Evolutionary conservation across 2,888 invertebrate genomes (phyloP), one percentile per base, ranked within the genome.

Genomic region (Leptinotarsa peninsularis): DNA sequence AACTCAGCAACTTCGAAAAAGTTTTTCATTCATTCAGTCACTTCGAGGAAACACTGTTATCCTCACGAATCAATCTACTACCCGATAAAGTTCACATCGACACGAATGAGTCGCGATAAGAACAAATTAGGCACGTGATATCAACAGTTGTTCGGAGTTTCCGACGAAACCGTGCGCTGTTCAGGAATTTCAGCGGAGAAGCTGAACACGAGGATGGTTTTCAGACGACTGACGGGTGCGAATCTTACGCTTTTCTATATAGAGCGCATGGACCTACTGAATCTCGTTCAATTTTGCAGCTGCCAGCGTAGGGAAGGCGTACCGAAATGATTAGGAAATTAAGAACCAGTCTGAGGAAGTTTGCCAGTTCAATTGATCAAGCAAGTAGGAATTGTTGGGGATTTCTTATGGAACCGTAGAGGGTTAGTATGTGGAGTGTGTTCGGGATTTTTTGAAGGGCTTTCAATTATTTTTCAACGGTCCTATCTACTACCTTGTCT

Each of bases 91-190:
- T 58, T 5, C 23, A 58, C 15, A 23, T 58, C 23, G 23, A 10
- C 58, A 23, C 58, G 23, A 13, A 10, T 13, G 15, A 4, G 14
- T 27, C 4, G 18, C 58, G 21, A 23, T 23, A 54, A 23, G 15
- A 58, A 58, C 21, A 14, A 58, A 58, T 58, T 14, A 23, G 14
- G 14, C 21, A 21, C 18, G 21, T 3, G 58, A n/a, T 58, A 58
- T 58, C 58, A 58, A 58, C 58, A 58, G 58, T 58, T 58, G 58
- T 58, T 14, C 4, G 23, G 58, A 58, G 58, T 58, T 58, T 23
- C 23, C 4, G 17, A 15, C 23, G 58, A 23, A 23, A 0, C 3
- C 17, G 23, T 23, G 58, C 21, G 58, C 21, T 23, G 1, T 23
- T 58, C 58, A 21, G 58, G 58, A 58, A 15, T 23, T 58, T 15